These are phyloP conservation scores for Champsocephalus gunnari DNA, from an alignment of 2,797 vertebrate genomes.

Conservation along the genomic window DNA sequence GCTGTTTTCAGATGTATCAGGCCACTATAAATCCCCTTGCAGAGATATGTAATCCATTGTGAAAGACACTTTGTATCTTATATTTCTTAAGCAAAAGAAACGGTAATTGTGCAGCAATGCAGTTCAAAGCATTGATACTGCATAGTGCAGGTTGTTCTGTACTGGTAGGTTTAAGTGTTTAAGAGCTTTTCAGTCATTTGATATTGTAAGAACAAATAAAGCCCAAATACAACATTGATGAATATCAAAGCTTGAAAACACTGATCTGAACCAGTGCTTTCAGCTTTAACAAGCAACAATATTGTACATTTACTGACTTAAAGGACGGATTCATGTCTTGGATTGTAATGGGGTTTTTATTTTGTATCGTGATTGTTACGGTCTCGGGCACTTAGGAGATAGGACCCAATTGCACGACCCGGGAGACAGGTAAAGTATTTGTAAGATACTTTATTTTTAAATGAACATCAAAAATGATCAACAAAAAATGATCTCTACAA, in stretches of 20 bases:
- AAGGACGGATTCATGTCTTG: neutral
- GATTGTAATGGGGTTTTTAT: neutral
- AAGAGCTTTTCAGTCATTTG: neutral
- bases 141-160: neutral
- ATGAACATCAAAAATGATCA: no score
- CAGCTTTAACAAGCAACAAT: neutral
- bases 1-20: neutral
- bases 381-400: no score
- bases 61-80: conserved; percentile 2
- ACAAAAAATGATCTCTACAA: no score
- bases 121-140: neutral
- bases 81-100: neutral
- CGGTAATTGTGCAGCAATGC: neutral
- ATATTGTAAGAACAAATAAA: neutral
- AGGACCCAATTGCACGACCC: no score
- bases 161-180: neutral
- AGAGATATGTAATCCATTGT: conserved; percentile 1
- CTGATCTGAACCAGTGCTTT: neutral
- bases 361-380: no score
- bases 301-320: neutral
- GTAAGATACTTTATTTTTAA: no score
- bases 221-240: neutral
- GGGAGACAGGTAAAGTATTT: no score
- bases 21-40: neutral
- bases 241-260: neutral